phyloP scores from a whole-genome alignment of 1,140 invertebrate species.

The Drosophila guanche region DNA sequence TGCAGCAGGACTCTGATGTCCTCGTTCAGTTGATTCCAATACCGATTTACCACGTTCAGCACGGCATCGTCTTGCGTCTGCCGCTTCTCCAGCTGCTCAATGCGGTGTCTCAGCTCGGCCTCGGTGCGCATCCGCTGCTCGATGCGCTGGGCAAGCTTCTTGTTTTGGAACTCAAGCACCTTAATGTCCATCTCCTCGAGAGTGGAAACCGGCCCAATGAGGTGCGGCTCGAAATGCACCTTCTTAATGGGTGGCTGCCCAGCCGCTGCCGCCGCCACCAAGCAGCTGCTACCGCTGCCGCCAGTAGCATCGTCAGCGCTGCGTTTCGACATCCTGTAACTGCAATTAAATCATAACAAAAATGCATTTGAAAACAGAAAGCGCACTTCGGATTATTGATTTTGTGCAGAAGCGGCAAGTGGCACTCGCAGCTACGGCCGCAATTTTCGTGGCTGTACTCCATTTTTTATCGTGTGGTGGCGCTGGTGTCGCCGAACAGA shows the following conservation, averaged over 20 bases:
- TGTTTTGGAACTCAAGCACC: slow-evolving; percentile 98
- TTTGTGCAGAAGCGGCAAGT: slow-evolving; percentile 53
- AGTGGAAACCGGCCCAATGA: slow-evolving; percentile 96
- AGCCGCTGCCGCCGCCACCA: slow-evolving; percentile 64
- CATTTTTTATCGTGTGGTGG: slow-evolving; percentile 60
- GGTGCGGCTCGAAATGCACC: slow-evolving; percentile 96
- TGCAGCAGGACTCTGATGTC: slow-evolving; percentile 97
- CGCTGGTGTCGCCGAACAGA: slow-evolving; percentile 34
- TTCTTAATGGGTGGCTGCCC: slow-evolving; percentile 91
- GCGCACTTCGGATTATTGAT: slow-evolving; percentile 67
- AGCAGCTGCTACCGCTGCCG: slow-evolving; percentile 77
- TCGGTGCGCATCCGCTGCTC: slow-evolving; percentile 95
- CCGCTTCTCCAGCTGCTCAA: slow-evolving; percentile 98
- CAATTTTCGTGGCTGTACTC: slow-evolving; percentile 70
- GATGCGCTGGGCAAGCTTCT: slow-evolving; percentile 96
- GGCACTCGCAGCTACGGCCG: slow-evolving; percentile 8
- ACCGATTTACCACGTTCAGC: slow-evolving; percentile 98
- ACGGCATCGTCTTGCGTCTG: slow-evolving; percentile 99
- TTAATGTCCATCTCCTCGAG: slow-evolving; percentile 99
- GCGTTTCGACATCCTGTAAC: slow-evolving; percentile 88
- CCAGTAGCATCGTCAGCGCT: slow-evolving; percentile 86
- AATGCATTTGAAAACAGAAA: slow-evolving; percentile 20
- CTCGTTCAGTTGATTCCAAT: slow-evolving; percentile 99
- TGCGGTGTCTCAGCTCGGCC: slow-evolving; percentile 94
- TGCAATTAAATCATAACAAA: slow-evolving; percentile 18